Conservation (phyloP, 2,888 invertebrate genomes). For the Lepidochrysops patricia region DNA sequence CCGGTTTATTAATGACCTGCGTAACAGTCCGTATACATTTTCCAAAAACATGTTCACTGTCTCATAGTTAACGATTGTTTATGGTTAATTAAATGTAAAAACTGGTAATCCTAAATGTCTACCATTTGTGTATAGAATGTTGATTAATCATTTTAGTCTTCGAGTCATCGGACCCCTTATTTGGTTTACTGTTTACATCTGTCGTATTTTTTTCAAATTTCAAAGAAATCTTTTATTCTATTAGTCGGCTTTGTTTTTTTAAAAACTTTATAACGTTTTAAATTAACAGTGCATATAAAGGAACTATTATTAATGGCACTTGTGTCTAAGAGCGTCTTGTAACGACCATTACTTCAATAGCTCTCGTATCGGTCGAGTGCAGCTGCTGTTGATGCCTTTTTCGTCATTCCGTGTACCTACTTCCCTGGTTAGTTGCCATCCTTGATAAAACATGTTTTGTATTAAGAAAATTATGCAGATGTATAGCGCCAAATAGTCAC, state of each 20-base stretch:
- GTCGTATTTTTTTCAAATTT: neutral
- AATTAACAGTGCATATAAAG: slow-evolving; percentile 15
- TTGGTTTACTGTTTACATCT: neutral
- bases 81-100: neutral
- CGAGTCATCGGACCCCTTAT: neutral
- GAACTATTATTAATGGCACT: slow-evolving; percentile 34
- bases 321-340: slow-evolving; percentile 33
- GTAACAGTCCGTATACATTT: neutral
- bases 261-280: neutral
- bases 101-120: neutral
- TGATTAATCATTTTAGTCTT: neutral
- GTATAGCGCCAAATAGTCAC: too few relatives aligned
- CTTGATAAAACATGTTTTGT: too few relatives aligned
- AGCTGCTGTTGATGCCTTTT: slow-evolving; percentile 36
- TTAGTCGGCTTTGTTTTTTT: neutral
- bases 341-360: slow-evolving; percentile 48
- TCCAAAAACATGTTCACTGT: slow-evolving; percentile 3
- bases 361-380: slow-evolving; percentile 38
- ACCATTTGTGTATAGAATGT: neutral
- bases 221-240: neutral
- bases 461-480: too few relatives aligned
- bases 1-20: slow-evolving; percentile 28
- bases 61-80: neutral
- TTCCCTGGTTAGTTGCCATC: neutral
- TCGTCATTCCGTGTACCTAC: slow-evolving; percentile 19